phyloP scores from a whole-genome alignment of 2,888 invertebrate genomes.

The Campoplex capitator region DNA sequence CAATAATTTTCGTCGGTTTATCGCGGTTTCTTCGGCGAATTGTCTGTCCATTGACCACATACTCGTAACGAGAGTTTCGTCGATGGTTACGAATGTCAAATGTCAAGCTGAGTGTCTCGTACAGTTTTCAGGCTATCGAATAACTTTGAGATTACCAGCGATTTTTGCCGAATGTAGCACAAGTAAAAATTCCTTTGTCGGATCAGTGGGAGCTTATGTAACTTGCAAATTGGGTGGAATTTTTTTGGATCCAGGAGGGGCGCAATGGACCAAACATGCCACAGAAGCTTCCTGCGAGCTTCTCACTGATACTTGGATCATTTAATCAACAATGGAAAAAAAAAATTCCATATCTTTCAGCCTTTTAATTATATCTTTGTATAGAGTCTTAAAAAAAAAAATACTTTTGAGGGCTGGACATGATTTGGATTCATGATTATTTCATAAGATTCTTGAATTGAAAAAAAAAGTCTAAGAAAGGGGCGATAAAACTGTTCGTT shows the following conservation, averaged over 20 bases:
- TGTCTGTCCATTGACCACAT: conserved; percentile 72
- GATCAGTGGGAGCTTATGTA: neutral
- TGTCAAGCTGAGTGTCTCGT: conserved; percentile 13
- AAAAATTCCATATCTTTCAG: too few species aligned
- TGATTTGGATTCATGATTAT: too few species aligned
- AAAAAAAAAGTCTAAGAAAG: too few species aligned
- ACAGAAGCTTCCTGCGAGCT: neutral
- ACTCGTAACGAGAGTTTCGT: conserved; percentile 56
- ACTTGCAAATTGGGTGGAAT: neutral
- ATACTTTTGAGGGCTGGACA: too few species aligned
- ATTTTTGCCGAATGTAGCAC: neutral
- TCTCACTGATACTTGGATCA: neutral
- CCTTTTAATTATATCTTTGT: too few species aligned
- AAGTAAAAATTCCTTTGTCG: neutral
- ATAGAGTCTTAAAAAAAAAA: too few species aligned
- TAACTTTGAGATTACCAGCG: neutral
- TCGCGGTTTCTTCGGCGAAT: conserved; percentile 79
- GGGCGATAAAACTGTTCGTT: conserved; percentile 30
- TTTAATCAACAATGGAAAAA: too few species aligned
- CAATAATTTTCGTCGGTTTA: conserved; percentile 82
- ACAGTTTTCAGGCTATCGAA: neutral
- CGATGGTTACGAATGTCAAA: conserved; percentile 39
- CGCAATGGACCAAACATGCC: too few species aligned
- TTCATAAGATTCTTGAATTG: too few species aligned
- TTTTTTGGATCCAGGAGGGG: neutral